Evolutionary conservation across 92 coral and sea anemone species (phyloP).

Genomic region (Parazoanthus swiftii): DNA sequence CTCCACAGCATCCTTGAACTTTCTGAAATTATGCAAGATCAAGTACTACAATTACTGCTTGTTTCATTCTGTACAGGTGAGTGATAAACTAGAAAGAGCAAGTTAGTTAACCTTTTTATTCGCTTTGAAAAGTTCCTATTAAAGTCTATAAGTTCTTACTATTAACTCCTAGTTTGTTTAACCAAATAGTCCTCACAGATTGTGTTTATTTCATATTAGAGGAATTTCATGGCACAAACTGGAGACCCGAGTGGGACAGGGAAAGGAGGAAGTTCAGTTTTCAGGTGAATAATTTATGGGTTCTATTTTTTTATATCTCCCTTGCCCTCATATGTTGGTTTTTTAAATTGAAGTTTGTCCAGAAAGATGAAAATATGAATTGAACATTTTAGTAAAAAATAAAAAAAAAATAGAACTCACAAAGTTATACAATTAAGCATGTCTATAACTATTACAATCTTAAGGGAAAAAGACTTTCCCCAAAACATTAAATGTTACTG

Average conservation of each 20-base stretch:
- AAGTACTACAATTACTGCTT: constrained; percentile 92
- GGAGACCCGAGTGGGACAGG: constrained; percentile 98
- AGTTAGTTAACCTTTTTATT: no score
- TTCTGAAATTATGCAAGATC: constrained; percentile 91
- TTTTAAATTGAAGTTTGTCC: background rate
- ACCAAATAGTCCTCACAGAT: no score
- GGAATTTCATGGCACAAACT: constrained; percentile 94
- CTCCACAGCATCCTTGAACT: constrained; percentile 83
- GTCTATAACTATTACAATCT: no score
- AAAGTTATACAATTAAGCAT: no score
- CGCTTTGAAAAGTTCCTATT: no score
- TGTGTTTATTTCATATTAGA: constrained; percentile 44
- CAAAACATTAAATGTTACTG: no score
- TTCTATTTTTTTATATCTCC: background rate
- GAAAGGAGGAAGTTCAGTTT: constrained; percentile 90
- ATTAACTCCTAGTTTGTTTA: background rate
- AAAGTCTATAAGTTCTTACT: no score
- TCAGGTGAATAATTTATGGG: constrained; percentile 52
- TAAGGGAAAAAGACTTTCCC: no score
- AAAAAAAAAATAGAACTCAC: no score
- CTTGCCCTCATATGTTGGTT: constrained; percentile 37
- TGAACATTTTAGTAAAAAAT: background rate
- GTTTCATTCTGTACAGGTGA: constrained; percentile 93
- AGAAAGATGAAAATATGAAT: no score
- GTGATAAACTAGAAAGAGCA: background rate